Evolutionary conservation across 2,888 invertebrate genomes (phyloP).

Genomic region (Cantharis flavilabris): DNA sequence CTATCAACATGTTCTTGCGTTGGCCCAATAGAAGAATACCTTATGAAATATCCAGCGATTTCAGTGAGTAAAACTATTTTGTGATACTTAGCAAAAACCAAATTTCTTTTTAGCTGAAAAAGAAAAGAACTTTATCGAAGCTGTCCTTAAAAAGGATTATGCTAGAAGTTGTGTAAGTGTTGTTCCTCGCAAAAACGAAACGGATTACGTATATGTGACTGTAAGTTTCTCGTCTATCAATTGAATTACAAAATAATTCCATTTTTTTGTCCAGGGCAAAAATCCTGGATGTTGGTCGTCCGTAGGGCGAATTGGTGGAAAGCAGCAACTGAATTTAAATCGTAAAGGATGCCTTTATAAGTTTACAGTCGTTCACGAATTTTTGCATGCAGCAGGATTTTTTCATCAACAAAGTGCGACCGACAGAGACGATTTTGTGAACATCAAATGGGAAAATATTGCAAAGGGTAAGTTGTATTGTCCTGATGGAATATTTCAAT

Average conservation of each 20-base stretch:
- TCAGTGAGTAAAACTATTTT: neutral
- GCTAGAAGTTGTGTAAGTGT: conserved; percentile 11
- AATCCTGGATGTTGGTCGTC: conserved; percentile 2
- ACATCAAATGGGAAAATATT: conserved; percentile 76
- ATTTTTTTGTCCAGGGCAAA: neutral
- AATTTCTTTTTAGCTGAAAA: neutral
- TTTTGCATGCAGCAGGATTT: conserved; percentile 80
- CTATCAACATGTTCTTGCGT: neutral
- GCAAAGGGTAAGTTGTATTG: conserved; percentile 55
- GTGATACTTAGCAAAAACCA: neutral
- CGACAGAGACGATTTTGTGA: conserved; percentile 78
- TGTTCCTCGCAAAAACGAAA: neutral
- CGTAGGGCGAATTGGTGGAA: neutral
- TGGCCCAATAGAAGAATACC: neutral
- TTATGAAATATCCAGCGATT: neutral
- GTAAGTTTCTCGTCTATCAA: conserved; percentile 3
- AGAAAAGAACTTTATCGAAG: neutral
- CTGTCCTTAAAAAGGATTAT: neutral
- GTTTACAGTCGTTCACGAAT: conserved; percentile 75
- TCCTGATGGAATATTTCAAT: too few relatives aligned
- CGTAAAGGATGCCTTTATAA: conserved; percentile 42
- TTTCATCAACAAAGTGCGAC: conserved; percentile 83
- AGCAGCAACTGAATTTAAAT: conserved; percentile 12
- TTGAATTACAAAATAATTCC: neutral
- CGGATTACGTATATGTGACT: conserved; percentile 13